Base-by-base conservation (phyloP, 2,797 vertebrate genomes). In the Pantherophis vulpinus region DNA sequence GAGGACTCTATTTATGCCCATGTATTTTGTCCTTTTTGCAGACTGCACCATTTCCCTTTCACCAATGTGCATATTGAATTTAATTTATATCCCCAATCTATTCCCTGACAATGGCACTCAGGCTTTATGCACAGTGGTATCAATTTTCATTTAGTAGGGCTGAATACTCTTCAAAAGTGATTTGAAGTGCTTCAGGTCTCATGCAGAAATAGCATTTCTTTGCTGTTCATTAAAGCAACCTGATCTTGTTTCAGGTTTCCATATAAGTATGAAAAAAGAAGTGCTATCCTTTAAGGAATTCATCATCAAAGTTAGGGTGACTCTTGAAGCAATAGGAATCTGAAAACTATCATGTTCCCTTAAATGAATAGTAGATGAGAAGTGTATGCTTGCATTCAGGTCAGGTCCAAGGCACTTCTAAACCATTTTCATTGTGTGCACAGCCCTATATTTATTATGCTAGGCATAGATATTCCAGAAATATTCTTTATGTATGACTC, bases 361-460 rank as follows among this genome's bases (percentile, higher is more conserved):
- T 94, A 90, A 88, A 86, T 92, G 0, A 51, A 2, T 0, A 5
- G 93, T 91, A 47, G 8, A 93, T 94, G 90, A 94, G 91, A 47
- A 47, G 23, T 47, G 42, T 83, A 25, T 83, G 79, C 20, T 83
- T 83, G 20, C 79, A 83, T 83, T 83, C 79, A 47, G 37, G 37
- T 83, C 42, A 83, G 23, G 79, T 83, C 79, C 10, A 47, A 12
- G 10, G 79, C 23, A 83, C 10, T 83, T 83, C 79, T 74, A 74
- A 74, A 74, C 32, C 79, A 12, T 83, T 83, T 47, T 83, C 23
- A 47, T 47, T 47, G 74, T 25, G 20, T 83, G 37, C 42, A 25
- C 91, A 95, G 91, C 7, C 55, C 4, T 86, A 2, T 5, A 70
- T 0, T 27, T 66, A 58, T 93, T 95, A 27, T 86, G 32, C 58